Evolutionary conservation across 1,140 invertebrate species (phyloP).

Genomic region (Dolichoris vasculosae): DNA sequence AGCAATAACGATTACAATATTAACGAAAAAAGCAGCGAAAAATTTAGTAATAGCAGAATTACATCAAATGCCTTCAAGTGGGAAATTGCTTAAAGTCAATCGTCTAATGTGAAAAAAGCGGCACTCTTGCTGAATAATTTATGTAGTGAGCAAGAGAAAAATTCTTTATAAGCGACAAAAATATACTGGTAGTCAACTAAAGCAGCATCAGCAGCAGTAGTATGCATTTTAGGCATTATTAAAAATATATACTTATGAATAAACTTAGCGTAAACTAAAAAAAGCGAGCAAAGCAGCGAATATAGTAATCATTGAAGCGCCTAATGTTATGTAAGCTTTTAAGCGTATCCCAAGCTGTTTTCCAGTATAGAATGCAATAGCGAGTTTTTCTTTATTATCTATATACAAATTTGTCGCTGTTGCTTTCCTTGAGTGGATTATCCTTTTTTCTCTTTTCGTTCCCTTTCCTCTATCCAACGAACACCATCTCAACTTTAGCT

Average conservation of each 20-base stretch:
- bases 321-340: constrained; percentile 31
- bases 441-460: constrained; percentile 33
- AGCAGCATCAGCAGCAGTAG: constrained; percentile 26
- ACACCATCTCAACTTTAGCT: constrained; percentile 45
- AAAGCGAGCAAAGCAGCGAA: constrained; percentile 45
- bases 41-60: constrained; percentile 1
- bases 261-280: constrained; percentile 43
- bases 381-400: constrained; percentile 2
- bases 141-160: neutral
- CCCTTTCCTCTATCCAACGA: constrained; percentile 45
- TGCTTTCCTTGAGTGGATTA: constrained; percentile 6
- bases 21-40: constrained; percentile 20
- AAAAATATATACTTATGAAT: constrained; percentile 16
- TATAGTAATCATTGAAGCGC: constrained; percentile 32
- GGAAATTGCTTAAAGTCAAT: neutral
- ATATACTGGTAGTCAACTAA: neutral
- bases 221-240: constrained; percentile 8
- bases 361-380: constrained; percentile 27
- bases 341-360: constrained; percentile 46
- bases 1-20: constrained; percentile 24
- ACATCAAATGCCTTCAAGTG: neutral
- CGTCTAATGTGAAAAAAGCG: neutral
- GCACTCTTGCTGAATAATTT: constrained; percentile 23
- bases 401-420: neutral
- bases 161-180: constrained; percentile 29